Evolutionary conservation across 2,797 vertebrate genomes (phyloP), one percentile per base, ranked within the genome.

Genomic region (Chelonia mydas): DNA sequence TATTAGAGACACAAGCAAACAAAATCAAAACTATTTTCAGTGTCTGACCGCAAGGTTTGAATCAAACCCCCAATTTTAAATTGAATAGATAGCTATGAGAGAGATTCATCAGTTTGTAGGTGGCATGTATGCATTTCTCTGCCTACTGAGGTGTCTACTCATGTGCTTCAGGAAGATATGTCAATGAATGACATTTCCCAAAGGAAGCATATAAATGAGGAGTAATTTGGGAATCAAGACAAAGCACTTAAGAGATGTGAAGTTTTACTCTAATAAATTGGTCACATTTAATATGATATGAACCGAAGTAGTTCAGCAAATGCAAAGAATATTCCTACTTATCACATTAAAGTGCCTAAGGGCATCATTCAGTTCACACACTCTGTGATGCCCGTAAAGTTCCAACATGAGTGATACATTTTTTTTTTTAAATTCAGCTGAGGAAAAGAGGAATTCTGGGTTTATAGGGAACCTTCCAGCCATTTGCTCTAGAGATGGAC

Each of bases 311-410:
- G 80, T 72, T 91, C 25, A 91, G 84, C 86, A 95, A 80, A 83
- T 31, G 23, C 41, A 81, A 55, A 37, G 28, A 90, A 89, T 83
- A 89, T 1, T 1, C 87, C 25, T n/a, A 3, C 65, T 95, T 87
- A 94, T 85, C 87, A 95, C 90, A 95, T 94, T 86, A 95, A 93
- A 92, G 83, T 91, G 41, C 41, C 54, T 45, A 28, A 88, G 90
- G 92, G 93, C 51, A 95, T 6, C 25, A 89, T 65, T 96, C 86
- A 88, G 19, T 81, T 92, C 87, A 83, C 74, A 41, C 79, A 57
- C 4, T 6, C 53, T 47, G 50, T 53, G 86, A 16, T 80, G 1
- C 76, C 94, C 87, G 74, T 55, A 51, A 95, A 93, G n/a, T 12
- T 95, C 27, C 92, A 89, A 85, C 80, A 79, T 79, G n/a, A 50